Percentiles rank a stretch among this genome's conserved stretches.
phyloP scores from a whole-genome alignment of 2,888 invertebrate species.

The Diloba caeruleocephala region DNA sequence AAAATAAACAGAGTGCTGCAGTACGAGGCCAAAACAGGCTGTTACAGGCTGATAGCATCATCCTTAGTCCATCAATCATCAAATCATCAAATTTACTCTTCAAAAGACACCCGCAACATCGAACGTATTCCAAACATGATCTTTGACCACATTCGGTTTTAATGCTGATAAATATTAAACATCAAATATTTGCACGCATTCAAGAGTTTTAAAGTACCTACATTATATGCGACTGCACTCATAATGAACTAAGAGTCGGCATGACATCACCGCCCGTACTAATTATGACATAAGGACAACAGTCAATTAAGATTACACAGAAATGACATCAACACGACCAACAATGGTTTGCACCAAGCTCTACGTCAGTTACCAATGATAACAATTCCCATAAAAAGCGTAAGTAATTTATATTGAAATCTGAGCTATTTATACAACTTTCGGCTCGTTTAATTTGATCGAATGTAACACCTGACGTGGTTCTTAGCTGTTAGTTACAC shows the following conservation, averaged over 20 bases:
- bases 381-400: background rate
- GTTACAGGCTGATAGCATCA: too few relatives aligned
- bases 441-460: too few relatives aligned
- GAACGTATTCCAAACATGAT: conserved; percentile 2
- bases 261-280: conserved; percentile 47
- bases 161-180: conserved; percentile 6
- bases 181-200: conserved; percentile 8
- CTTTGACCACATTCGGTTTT: background rate
- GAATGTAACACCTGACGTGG: too few relatives aligned
- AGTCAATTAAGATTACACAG: conserved; percentile 5
- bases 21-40: too few relatives aligned
- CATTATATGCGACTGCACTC: conserved; percentile 30
- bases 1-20: too few relatives aligned
- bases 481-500: too few relatives aligned
- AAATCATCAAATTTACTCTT: too few relatives aligned
- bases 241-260: conserved; percentile 15
- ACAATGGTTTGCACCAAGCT: background rate
- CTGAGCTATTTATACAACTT: too few relatives aligned
- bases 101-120: background rate
- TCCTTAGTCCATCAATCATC: too few relatives aligned
- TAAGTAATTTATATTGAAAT: background rate
- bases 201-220: background rate
- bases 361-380: background rate
- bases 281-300: conserved; percentile 23
- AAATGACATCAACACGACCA: conserved; percentile 14